A percentile compares a stretch with the other conserved stretches of the same genome.
Evolutionary conservation across 2,888 invertebrate genomes (phyloP).

Genomic region (Chloroclysta siterata): DNA sequence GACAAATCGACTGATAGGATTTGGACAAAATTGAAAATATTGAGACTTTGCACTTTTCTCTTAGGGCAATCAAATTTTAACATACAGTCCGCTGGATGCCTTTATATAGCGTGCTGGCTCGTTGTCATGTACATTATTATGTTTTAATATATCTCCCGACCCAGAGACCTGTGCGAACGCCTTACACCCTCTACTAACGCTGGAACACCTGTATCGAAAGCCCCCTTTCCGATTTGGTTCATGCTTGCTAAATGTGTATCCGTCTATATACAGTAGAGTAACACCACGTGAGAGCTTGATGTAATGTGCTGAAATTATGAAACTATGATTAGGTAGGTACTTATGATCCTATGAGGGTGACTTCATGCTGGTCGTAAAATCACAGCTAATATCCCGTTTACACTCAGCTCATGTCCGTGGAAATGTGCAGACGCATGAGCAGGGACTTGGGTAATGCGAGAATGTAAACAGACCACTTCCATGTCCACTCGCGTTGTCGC

Average conservation of each 20-base stretch:
- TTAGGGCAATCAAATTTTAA: constrained; percentile 7
- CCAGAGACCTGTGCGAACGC: constrained; percentile 43
- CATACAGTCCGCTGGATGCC: constrained; percentile 28
- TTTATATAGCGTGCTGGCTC: constrained; percentile 26
- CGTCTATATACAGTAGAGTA: constrained; percentile 40
- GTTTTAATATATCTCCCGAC: constrained; percentile 30
- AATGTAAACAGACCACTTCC: no score
- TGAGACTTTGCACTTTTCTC: background rate
- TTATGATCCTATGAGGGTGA: no score
- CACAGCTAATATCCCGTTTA: no score
- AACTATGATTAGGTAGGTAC: no score
- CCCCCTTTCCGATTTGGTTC: constrained; percentile 18
- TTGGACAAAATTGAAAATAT: no score
- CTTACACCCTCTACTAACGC: constrained; percentile 40
- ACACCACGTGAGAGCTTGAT: constrained; percentile 35
- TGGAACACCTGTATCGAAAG: constrained; percentile 52
- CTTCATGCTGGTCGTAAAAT: no score
- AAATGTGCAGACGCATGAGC: no score
- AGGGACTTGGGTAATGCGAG: no score
- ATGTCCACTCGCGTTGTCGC: no score
- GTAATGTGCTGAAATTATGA: constrained; percentile 38
- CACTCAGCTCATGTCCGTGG: no score
- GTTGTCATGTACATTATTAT: constrained; percentile 40
- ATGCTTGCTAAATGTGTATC: constrained; percentile 45
- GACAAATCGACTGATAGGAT: no score